Evolutionary conservation across 2,888 invertebrate genomes (phyloP), one percentile per base, ranked within the genome.

Genomic region (Antheraea yamamai): DNA sequence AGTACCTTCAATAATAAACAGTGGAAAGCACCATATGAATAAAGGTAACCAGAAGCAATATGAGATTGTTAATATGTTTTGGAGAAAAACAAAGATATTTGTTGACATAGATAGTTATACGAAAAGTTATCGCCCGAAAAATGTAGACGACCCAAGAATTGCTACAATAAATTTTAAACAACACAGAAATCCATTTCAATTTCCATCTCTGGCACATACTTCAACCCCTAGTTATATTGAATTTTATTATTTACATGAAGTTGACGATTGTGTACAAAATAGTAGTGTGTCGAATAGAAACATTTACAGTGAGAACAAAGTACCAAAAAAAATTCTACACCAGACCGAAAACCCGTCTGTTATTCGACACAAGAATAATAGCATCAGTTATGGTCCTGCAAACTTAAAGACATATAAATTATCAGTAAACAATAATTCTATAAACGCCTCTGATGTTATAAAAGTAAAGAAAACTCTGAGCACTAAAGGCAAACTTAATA

Each of bases 211-310:
- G 35, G 14, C 76, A 16, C 82, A 79, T 66, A 74, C 83, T 10
- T 79, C 86, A 7, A 92, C 91, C 20, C 84, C 89, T 4, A 93
- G 92, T 83, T 90, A 83, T 72, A 93, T 93, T 74, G 93, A 94
- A 82, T 94, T 94, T 84, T 90, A 93, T 82, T 94, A 93, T 81
- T 85, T 90, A 76, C 91, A 93, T 78, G 88, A 91, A 73, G 79
- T 78, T 52, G 82, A 86, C 74, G 84, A 87, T 18, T 79, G 75
- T 72, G 16, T 76, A 1, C 84, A 81, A 75, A 70, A 70, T 35
- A 70, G n/a, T 12, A 70, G 39, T 66, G 12, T 14, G 12, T 26
- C 35, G 8, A 20, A 35, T 18, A 35, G 8, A 35, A 70, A 20
- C 4, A 70, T 23, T 70, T 39, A 20, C 23, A 70, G 0, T 70